Conservation (phyloP, 2,888 invertebrate genomes). For the Capitulum mitella region DNA sequence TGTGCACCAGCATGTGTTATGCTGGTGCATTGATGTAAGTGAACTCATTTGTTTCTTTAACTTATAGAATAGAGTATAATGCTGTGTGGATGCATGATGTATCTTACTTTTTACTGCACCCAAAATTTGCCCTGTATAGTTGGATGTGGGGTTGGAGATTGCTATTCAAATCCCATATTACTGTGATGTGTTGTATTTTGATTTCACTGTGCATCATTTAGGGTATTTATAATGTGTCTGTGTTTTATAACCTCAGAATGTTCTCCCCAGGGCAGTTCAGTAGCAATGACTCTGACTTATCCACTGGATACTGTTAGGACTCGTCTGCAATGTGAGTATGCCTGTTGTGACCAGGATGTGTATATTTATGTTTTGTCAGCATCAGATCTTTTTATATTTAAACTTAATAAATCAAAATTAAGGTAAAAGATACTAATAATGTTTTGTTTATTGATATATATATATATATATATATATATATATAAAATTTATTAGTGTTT, state of each 20-base stretch:
- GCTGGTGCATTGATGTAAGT: not conserved
- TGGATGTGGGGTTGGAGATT: too few species aligned
- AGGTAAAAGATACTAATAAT: not conserved
- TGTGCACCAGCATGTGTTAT: too few species aligned
- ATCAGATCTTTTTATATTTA: not conserved
- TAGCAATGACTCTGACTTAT: constrained; percentile 1
- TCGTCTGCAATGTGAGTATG: constrained; percentile 7
- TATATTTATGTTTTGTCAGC: too few species aligned
- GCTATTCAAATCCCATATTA: too few species aligned
- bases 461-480: not conserved
- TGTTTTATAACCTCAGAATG: too few species aligned
- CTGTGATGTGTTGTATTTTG: too few species aligned
- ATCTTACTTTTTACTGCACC: not conserved
- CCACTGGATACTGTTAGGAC: constrained; percentile 15
- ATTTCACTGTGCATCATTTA: too few species aligned
- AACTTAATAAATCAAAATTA: not conserved
- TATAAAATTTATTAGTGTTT: not conserved
- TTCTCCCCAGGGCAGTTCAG: constrained; percentile 16
- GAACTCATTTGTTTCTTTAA: not conserved
- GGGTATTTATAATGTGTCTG: too few species aligned
- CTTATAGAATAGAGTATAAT: not conserved
- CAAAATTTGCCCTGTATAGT: too few species aligned
- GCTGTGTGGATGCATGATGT: not conserved
- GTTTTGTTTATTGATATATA: not conserved
- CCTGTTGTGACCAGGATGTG: too few species aligned